Evolutionary conservation across 53 echinoderm and acorn worm genomes (phyloP), one percentile per base, ranked within the genome.

Genomic region (Crossaster papposus): DNA sequence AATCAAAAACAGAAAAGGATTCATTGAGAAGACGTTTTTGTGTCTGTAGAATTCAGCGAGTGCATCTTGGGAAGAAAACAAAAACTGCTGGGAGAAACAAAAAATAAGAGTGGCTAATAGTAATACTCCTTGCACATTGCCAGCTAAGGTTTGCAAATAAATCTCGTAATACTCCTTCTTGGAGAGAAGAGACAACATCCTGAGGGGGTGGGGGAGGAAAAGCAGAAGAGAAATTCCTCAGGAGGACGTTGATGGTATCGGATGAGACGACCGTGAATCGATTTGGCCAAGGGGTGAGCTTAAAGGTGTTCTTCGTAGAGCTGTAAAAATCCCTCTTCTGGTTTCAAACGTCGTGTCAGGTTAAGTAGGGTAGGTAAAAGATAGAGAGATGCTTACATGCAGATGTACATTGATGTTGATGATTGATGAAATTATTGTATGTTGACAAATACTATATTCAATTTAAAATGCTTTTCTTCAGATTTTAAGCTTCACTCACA

Each of bases 221-320:
- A 68, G 24, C 28, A 20, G 68, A 68, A 28, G 68, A 68, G 68
- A 28, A 1, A 68, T 28, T 26, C 10, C 28, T 68, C 28, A 68
- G 68, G 68, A 68, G 68, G 68, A 33, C 14, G 75, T 5, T 50
- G 79, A 51, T 28, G 32, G 79, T 79, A 79, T 79, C 79, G 13
- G 50, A 79, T 53, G 36, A 14, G 52, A 53, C 72, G 33, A 72
- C 54, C 3, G 54, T 22, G 24, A 50, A 85, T 85, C 73, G 85
- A 85, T 85, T 74, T 85, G 23, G 72, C 85, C 72, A 30, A 53
- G 73, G 85, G 83, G 68, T 30, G 18, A 12, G 17, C 30, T 51
- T 33, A 73, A 51, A 72, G 53, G 54, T 72, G 55, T 64, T 24
- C 18, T 26, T 26, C 70, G 37, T 22, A 82, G 23, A 68, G 65